Conservation (phyloP, 1,140 invertebrate genomes). For the Euborellia annulipes region DNA sequence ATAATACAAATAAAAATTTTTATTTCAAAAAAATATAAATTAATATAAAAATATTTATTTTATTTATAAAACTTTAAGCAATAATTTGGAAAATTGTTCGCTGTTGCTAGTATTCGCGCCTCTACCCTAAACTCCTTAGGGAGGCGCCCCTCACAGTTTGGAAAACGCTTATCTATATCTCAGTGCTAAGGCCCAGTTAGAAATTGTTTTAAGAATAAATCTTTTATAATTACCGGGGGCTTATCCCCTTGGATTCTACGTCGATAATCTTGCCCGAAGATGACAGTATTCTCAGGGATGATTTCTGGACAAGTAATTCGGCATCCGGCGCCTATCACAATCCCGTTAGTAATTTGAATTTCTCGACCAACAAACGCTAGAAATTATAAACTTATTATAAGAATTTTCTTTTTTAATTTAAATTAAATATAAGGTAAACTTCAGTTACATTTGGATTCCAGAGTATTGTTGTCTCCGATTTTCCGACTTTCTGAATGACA, state of each 20-base stretch:
- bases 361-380: slow-evolving; percentile 60
- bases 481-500: slow-evolving; percentile 59
- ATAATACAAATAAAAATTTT: too few relatives aligned
- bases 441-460: slow-evolving; percentile 53
- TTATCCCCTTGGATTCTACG: slow-evolving; percentile 73
- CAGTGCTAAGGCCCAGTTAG: too few relatives aligned
- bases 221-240: slow-evolving; percentile 48
- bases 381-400: slow-evolving; percentile 11
- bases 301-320: slow-evolving; percentile 48
- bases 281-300: slow-evolving; percentile 75
- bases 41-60: too few relatives aligned
- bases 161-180: too few relatives aligned
- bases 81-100: too few relatives aligned
- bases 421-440: slow-evolving; percentile 4
- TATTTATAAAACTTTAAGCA: too few relatives aligned
- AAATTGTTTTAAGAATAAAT: background rate
- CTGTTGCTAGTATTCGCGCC: too few relatives aligned
- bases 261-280: slow-evolving; percentile 67
- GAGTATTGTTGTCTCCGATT: slow-evolving; percentile 86
- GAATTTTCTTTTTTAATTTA: slow-evolving; percentile 1
- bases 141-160: too few relatives aligned
- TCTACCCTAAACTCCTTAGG: too few relatives aligned
- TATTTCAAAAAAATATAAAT: too few relatives aligned
- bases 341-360: slow-evolving; percentile 74
- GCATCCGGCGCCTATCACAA: slow-evolving; percentile 83